Conservation (phyloP, 1,140 invertebrate species). For the Diprion similis region DNA sequence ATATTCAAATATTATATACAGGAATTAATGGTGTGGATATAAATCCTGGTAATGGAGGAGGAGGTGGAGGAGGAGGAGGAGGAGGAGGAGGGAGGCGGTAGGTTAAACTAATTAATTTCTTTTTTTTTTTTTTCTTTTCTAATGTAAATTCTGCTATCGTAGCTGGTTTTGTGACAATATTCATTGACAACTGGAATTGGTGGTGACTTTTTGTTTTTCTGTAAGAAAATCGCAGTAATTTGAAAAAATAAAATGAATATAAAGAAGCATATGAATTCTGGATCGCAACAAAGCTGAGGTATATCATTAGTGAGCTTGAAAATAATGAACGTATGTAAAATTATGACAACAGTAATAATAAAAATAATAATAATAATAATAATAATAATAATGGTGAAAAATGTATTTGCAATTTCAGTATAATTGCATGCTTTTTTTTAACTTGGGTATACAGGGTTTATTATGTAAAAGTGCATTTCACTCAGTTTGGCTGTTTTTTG, state of each 20-base stretch:
- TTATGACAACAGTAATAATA: background rate
- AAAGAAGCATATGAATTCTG: constrained; percentile 36
- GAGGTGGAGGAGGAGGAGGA: background rate
- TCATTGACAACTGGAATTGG: too few relatives aligned
- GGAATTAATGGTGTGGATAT: background rate
- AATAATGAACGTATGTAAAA: constrained; percentile 6
- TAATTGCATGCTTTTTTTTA: constrained; percentile 25
- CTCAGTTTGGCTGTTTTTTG: constrained; percentile 21
- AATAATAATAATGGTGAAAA: constrained; percentile 20
- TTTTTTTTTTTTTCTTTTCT: constrained; percentile 34
- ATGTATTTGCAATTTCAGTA: constrained; percentile 29
- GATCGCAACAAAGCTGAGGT: constrained; percentile 46
- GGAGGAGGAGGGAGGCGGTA: constrained; percentile 3
- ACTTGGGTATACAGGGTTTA: too few relatives aligned
- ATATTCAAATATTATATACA: constrained; percentile 11
- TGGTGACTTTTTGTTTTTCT: too few relatives aligned
- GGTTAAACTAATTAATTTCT: too few relatives aligned
- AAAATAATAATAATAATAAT: constrained; percentile 6
- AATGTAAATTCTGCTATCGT: too few relatives aligned
- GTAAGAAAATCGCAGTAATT: background rate
- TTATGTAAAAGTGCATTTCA: background rate
- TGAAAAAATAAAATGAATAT: background rate
- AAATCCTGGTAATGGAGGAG: too few relatives aligned
- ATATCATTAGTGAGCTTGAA: constrained; percentile 11
- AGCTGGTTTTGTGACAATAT: too few relatives aligned